These are phyloP conservation scores for Chamaedrilus cognettii DNA, from an alignment of 2,888 invertebrate species.

Conservation along the genomic window DNA sequence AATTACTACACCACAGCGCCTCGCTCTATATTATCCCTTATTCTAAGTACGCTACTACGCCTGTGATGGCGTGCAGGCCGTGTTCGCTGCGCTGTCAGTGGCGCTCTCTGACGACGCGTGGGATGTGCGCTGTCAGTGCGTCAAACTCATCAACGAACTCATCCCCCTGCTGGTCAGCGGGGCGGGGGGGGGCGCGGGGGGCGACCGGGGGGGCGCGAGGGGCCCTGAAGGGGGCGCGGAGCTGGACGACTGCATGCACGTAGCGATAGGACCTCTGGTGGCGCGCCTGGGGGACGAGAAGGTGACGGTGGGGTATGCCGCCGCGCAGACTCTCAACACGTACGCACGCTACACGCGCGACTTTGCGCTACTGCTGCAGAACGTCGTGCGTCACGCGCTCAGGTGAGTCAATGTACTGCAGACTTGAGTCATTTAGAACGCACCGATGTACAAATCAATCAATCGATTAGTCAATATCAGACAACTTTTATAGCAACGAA, in stretches of 20 bases:
- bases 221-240: no score
- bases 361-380: conserved; percentile 56
- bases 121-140: conserved; percentile 61
- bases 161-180: conserved; percentile 54
- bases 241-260: conserved; percentile 57
- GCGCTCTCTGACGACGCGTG: conserved; percentile 60
- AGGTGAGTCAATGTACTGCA: no score
- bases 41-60: no score
- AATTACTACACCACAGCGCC: no score
- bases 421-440: no score
- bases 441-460: no score
- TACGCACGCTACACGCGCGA: conserved; percentile 61
- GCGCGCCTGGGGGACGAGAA: conserved; percentile 57
- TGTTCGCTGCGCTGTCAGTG: conserved; percentile 56
- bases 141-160: conserved; percentile 54
- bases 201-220: conserved; percentile 55
- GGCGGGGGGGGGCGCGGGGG: conserved; percentile 56
- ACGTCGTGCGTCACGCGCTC: conserved; percentile 55
- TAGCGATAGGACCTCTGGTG: conserved; percentile 56
- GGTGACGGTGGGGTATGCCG: conserved; percentile 55
- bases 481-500: no score
- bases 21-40: no score
- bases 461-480: no score
- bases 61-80: no score
- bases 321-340: conserved; percentile 60